Evolutionary conservation across 2,888 invertebrate species (phyloP).

Genomic region (Ashinkailepas kermadecensis): DNA sequence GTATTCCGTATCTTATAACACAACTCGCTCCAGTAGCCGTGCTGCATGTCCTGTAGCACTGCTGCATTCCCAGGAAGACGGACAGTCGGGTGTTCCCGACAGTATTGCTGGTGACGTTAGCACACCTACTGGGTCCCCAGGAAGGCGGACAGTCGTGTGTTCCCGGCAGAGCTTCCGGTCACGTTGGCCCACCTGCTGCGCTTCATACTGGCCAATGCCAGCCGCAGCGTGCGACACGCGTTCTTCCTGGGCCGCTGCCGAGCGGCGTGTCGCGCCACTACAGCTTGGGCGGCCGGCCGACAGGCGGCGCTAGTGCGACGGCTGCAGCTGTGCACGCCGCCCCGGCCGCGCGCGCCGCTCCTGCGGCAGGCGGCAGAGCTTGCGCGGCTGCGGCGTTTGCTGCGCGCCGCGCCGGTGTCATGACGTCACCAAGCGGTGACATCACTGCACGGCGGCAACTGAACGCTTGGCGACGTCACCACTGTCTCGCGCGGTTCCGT

Average conservation of each 20-base stretch:
- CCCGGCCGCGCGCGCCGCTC: not conserved
- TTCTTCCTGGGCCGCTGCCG: not conserved
- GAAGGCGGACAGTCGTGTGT: constrained; percentile 62
- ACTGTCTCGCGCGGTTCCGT: too few relatives aligned
- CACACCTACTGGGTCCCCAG: constrained; percentile 39
- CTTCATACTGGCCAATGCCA: constrained; percentile 59
- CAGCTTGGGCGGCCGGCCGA: not conserved
- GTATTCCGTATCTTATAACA: too few relatives aligned
- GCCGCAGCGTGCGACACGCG: not conserved
- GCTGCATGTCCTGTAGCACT: too few relatives aligned
- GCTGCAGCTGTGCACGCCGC: not conserved
- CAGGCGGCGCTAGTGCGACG: constrained; percentile 19
- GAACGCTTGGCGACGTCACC: too few relatives aligned
- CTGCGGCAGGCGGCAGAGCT: not conserved
- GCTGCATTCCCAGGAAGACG: not conserved
- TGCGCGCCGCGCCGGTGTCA: too few relatives aligned
- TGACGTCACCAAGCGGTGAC: too few relatives aligned
- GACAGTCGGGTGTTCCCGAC: not conserved
- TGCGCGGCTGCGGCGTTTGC: not conserved
- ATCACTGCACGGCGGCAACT: too few relatives aligned
- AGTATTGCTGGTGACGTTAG: not conserved
- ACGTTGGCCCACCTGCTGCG: constrained; percentile 59
- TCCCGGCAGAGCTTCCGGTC: constrained; percentile 55
- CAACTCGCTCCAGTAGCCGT: too few relatives aligned
- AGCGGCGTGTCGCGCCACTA: not conserved